A percentile compares a stretch with the other conserved stretches of the same genome.
These are phyloP conservation scores for Halocynthia aurantium DNA, from an alignment of 23 tunicate genomes.

Conservation along the genomic window DNA sequence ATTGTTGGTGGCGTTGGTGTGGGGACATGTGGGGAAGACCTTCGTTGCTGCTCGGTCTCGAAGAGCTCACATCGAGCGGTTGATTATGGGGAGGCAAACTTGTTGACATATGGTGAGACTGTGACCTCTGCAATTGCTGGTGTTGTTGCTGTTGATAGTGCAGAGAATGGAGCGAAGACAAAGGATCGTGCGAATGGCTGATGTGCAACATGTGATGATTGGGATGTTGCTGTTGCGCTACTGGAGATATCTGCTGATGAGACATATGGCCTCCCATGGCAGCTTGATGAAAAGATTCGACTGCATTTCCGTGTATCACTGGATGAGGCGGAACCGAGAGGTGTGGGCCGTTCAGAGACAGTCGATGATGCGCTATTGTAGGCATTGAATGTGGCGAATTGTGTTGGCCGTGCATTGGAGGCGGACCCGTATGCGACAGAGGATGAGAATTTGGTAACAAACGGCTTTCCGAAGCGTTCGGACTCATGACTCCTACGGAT, in stretches of 20 bases:
- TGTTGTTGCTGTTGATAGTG: slow-evolving; percentile 22
- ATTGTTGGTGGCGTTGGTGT: neutral
- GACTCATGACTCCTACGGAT: slow-evolving; percentile 12
- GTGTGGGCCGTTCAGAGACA: slow-evolving; percentile 2
- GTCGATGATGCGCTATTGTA: no score
- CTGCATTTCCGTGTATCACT: neutral
- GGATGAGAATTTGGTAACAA: neutral
- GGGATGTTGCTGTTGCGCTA: neutral
- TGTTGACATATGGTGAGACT: neutral
- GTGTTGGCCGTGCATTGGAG: no score
- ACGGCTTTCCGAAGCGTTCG: slow-evolving; percentile 3
- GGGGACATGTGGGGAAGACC: neutral
- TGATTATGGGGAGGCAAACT: no score
- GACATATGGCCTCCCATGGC: neutral
- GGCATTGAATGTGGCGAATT: no score
- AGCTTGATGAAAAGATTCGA: slow-evolving; percentile 4
- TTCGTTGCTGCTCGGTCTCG: slow-evolving; percentile 24
- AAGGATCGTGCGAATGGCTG: slow-evolving; percentile 30
- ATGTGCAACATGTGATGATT: slow-evolving; percentile 13
- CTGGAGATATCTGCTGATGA: slow-evolving; percentile 26
- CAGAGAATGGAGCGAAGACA: slow-evolving; percentile 30
- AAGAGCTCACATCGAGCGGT: slow-evolving; percentile 5
- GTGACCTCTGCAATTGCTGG: slow-evolving; percentile 25
- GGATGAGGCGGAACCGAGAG: slow-evolving; percentile 5
- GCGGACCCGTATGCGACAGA: no score